Evolutionary conservation across 53 echinoderm and acorn worm species (phyloP), one percentile per base, ranked within the genome.

Genomic region (Hippasteria phrygiana): DNA sequence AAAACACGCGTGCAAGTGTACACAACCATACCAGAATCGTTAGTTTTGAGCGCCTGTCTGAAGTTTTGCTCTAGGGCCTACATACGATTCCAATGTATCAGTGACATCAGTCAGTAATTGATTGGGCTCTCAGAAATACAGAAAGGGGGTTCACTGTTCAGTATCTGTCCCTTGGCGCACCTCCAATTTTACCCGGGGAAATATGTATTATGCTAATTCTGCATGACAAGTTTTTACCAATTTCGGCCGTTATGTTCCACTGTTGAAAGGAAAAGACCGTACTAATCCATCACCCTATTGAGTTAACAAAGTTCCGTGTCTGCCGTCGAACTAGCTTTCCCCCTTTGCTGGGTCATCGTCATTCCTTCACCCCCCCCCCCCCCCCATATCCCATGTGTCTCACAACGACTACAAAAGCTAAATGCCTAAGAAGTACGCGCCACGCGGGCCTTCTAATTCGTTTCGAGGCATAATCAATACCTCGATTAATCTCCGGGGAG

Each of bases 351-450:
- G 36, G 38, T 38, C 56, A 56, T 62, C 20, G 56, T 48, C 55
- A 42, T 62, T 62, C 59, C 39, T 62, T 39, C 55, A 38, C 33
- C 26, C 40, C 24, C 39, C 79, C 76, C 47, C 26, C 32, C 13
- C 1, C 7, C 24, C 26, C 26, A 59, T 24, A 14, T 81, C 81
- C 81, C 65, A 16, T 16, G 64, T 29, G 81, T 28, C 33, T 20
- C 46, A 26, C 81, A 63, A 81, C 64, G 81, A 65, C 29, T 45
- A 17, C 43, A 42, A 27, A 13, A 41, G 81, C 31, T 81, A 81
- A 63, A 81, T 45, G 81, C 55, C 81, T 81, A 43, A 64, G 27
- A 81, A 81, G 81, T 81, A 65, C 81, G 81, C 66, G 81, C 66
- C 43, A 43, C 64, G 65, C 64, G 64, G 43, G 81, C 64, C 62